A percentile compares a stretch with the other conserved stretches of the same genome.
Conservation (phyloP, 2,797 vertebrate species). For the Macropodus opercularis region DNA sequence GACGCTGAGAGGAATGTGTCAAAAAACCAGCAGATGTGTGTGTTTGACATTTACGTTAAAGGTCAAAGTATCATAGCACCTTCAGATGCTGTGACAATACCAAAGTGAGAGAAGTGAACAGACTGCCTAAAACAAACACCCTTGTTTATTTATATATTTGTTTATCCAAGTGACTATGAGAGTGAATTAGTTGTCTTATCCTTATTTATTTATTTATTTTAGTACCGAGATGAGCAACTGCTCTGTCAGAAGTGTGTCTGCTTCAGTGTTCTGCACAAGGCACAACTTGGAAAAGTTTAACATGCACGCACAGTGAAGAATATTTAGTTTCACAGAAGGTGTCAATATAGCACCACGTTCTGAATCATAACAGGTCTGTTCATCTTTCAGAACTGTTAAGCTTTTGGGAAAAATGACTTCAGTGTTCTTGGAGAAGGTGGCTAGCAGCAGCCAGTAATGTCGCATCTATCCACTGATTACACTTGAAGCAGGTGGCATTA, state of each 20-base stretch:
- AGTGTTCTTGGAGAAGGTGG: constrained; percentile 13
- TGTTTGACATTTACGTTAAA: not conserved
- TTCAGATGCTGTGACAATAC: not conserved
- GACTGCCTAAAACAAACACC: not conserved
- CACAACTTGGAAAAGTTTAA: constrained; percentile 36
- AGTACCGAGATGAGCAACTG: constrained; percentile 9
- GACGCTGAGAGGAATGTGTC: not conserved
- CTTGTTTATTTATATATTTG: not conserved
- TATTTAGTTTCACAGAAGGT: constrained; percentile 53
- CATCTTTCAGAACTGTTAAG: constrained; percentile 37
- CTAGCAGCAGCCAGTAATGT: not conserved
- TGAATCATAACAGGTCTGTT: constrained; percentile 48
- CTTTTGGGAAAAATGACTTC: constrained; percentile 21
- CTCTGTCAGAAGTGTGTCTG: constrained; percentile 13
- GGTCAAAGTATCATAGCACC: not conserved
- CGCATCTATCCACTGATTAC: constrained; percentile 3
- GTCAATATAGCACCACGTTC: constrained; percentile 40
- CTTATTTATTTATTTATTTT: not conserved
- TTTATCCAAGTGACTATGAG: not conserved
- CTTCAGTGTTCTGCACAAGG: constrained; percentile 22
- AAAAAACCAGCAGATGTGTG: not conserved
- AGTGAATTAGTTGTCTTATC: not conserved
- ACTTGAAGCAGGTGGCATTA: not conserved
- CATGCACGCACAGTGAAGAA: constrained; percentile 22
- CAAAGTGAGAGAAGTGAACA: not conserved